phyloP scores from a whole-genome alignment of 1,140 invertebrate species.

The Eueides isabella region DNA sequence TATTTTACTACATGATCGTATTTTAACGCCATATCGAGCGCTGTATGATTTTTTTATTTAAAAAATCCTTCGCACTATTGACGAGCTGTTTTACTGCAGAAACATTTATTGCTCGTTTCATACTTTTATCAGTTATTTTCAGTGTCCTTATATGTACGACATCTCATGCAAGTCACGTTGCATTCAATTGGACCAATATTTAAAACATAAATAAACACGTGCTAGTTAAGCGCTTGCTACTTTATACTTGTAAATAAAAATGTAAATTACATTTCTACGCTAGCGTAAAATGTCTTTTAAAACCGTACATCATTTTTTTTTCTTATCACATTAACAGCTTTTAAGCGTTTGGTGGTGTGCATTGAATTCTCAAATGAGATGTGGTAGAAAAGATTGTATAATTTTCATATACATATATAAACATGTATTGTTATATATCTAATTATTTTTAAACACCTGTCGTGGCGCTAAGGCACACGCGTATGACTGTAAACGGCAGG shows the following conservation, averaged over 20 bases:
- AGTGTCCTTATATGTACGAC: constrained; percentile 16
- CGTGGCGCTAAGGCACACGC: no score
- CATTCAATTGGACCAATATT: background rate
- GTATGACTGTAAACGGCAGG: no score
- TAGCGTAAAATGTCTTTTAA: background rate
- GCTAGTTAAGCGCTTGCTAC: background rate
- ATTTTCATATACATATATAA: no score
- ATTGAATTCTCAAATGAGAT: background rate
- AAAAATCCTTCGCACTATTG: constrained; percentile 23
- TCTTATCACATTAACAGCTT: background rate
- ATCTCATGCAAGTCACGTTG: constrained; percentile 34
- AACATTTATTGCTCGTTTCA: constrained; percentile 34
- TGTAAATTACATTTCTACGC: constrained; percentile 1
- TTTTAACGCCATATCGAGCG: constrained; percentile 20
- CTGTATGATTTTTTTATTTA: constrained; percentile 28
- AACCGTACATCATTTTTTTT: background rate
- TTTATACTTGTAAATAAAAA: constrained; percentile 14
- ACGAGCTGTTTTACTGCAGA: constrained; percentile 27
- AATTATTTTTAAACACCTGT: no score
- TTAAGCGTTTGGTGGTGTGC: background rate
- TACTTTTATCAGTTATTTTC: constrained; percentile 31
- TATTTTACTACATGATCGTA: constrained; percentile 29
- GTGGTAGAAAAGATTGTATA: no score
- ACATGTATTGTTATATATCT: no score
- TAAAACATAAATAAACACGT: constrained; percentile 5